Evolutionary conservation across 2,888 invertebrate species (phyloP).

Genomic region (Drosophila fungiperda): DNA sequence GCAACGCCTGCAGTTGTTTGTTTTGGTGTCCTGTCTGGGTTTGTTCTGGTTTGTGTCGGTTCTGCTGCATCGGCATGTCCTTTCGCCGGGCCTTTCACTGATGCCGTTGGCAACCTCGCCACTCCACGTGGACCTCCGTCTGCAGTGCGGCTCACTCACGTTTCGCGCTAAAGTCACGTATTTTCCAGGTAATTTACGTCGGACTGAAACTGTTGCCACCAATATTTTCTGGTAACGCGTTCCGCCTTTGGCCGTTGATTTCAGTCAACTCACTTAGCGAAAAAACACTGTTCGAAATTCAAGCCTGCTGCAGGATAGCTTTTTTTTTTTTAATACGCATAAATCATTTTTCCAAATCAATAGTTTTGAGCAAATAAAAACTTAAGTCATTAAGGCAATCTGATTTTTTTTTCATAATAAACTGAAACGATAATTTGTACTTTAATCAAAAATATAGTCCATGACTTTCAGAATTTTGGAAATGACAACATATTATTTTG

Average conservation of each 20-base stretch:
- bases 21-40: conserved; percentile 25
- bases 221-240: conserved; percentile 74
- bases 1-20: conserved; percentile 56
- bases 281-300: background rate
- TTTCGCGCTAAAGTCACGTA: conserved; percentile 82
- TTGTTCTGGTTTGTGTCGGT: background rate
- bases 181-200: conserved; percentile 85
- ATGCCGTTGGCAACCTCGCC: conserved; percentile 32
- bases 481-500: background rate
- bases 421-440: background rate
- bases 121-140: background rate
- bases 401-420: background rate
- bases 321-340: accelerated
- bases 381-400: background rate
- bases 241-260: conserved; percentile 39
- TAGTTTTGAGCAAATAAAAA: too few species aligned
- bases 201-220: conserved; percentile 80
- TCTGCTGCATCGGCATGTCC: conserved; percentile 46
- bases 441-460: too few species aligned
- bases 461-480: too few species aligned
- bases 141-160: conserved; percentile 58
- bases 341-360: too few species aligned
- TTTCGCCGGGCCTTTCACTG: conserved; percentile 50
- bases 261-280: background rate
- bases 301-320: background rate